Evolutionary conservation across 2,113 vertebrate genomes (phyloP).

Genomic region (Mus pahari): DNA sequence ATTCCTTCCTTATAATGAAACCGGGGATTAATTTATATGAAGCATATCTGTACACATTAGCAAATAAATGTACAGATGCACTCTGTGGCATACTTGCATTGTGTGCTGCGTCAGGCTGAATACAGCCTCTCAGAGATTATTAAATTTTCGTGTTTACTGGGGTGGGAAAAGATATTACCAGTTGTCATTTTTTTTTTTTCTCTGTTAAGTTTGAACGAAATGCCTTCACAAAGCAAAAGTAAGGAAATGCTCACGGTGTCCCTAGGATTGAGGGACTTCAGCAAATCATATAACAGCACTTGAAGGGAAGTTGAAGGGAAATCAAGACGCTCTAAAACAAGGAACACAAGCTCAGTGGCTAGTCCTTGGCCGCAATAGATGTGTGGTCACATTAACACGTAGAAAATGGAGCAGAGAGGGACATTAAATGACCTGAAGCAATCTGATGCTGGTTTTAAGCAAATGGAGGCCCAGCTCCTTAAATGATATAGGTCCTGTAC

Average conservation of each 20-base stretch:
- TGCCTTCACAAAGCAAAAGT: conserved; percentile 60
- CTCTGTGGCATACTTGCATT: conserved; percentile 79
- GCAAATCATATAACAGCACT: background rate
- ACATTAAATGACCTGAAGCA: conserved; percentile 70
- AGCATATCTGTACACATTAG: conserved; percentile 88
- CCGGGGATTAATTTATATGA: conserved; percentile 88
- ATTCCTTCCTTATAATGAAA: conserved; percentile 89
- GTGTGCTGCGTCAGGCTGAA: conserved; percentile 72
- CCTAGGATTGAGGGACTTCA: background rate
- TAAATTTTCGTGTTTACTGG: conserved; percentile 83
- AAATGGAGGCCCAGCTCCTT: conserved; percentile 44
- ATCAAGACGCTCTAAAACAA: conserved; percentile 68
- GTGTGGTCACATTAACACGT: conserved; percentile 10
- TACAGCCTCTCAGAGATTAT: conserved; percentile 78
- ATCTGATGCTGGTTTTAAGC: conserved; percentile 58
- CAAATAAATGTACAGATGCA: conserved; percentile 88
- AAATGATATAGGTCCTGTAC: conserved; percentile 21
- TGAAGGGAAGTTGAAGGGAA: conserved; percentile 63
- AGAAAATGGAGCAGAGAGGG: conserved; percentile 31
- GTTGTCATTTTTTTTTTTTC: conserved; percentile 46
- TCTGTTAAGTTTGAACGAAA: conserved; percentile 79
- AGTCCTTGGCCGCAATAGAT: background rate
- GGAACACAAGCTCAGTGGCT: conserved; percentile 48
- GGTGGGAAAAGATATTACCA: conserved; percentile 73
- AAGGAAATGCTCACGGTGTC: conserved; percentile 64